phyloP scores from a whole-genome alignment of 92 coral and sea anemone genomes.

The Hydrozoanthus gracilis region DNA sequence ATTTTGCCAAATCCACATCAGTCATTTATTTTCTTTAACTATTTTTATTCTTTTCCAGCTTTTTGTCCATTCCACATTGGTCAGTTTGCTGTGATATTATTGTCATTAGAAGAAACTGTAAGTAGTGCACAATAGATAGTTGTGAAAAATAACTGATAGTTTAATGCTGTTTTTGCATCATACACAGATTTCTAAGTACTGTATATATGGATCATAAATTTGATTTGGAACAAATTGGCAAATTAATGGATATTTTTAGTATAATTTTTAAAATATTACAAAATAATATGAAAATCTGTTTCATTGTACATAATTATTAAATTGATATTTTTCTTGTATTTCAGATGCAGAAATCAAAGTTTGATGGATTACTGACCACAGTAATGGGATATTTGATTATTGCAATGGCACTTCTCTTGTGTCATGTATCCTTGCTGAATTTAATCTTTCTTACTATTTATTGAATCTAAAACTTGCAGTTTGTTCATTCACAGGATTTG shows the following conservation, averaged over 20 bases:
- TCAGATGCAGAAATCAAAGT: slow-evolving; percentile 91
- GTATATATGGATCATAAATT: no score
- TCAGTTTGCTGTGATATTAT: slow-evolving; percentile 88
- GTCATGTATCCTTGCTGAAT: slow-evolving; percentile 93
- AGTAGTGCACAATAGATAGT: slow-evolving; percentile 22
- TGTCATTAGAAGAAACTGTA: slow-evolving; percentile 89
- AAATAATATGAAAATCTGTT: no score
- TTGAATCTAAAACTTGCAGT: no score
- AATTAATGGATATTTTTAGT: no score
- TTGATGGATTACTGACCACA: slow-evolving; percentile 89
- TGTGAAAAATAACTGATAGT: no score
- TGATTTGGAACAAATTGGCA: no score
- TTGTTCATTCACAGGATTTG: no score
- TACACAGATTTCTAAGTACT: no score
- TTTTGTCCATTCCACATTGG: slow-evolving; percentile 99
- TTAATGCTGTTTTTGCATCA: no score
- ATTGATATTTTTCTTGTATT: slow-evolving; percentile 1
- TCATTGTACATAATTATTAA: neutral
- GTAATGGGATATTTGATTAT: slow-evolving; percentile 93
- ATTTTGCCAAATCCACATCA: no score
- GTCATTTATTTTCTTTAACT: neutral
- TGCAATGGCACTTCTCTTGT: slow-evolving; percentile 77
- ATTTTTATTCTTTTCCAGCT: slow-evolving; percentile 57
- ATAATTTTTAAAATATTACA: no score
- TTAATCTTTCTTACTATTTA: no score